A percentile compares a stretch with the other conserved stretches of the same genome.
These are phyloP conservation scores for Volucella inflata DNA, from an alignment of 2,888 invertebrate species.

Conservation along the genomic window DNA sequence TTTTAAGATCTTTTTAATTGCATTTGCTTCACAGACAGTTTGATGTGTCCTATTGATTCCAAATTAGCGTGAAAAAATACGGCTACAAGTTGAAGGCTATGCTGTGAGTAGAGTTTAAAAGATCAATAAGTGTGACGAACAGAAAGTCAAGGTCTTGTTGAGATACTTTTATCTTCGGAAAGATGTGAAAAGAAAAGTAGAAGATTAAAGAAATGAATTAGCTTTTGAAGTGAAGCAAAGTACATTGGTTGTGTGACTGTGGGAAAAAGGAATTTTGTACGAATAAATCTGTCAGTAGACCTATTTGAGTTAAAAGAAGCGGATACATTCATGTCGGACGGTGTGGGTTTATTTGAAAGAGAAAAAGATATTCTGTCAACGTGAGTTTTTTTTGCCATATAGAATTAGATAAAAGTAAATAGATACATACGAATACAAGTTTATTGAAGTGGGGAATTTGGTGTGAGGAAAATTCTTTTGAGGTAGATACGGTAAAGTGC, in stretches of 20 bases:
- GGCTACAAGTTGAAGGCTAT: neutral
- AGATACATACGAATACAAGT: too few species aligned
- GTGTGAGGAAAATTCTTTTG: too few species aligned
- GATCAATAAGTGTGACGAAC: constrained; percentile 20
- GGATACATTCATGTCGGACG: neutral
- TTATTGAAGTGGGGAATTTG: too few species aligned
- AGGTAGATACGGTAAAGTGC: too few species aligned
- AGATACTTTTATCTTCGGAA: neutral
- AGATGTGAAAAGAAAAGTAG: neutral
- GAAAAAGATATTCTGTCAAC: neutral
- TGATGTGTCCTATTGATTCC: neutral
- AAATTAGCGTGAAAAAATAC: neutral
- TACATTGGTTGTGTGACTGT: constrained; percentile 2
- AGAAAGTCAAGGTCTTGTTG: constrained; percentile 5
- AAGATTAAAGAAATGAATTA: constrained; percentile 38
- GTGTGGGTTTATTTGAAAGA: neutral
- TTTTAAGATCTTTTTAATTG: constrained; percentile 22
- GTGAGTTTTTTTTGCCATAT: neutral
- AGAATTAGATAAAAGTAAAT: too few species aligned
- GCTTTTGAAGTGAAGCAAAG: constrained; percentile 11
- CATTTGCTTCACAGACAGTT: neutral
- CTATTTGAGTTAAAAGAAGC: neutral
- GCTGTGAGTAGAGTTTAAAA: neutral
- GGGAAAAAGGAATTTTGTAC: constrained; percentile 5
- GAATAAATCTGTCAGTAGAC: constrained; percentile 19